Percentiles rank a stretch among this genome's conserved stretches.
These are phyloP conservation scores for Danionella dracula DNA, from an alignment of 2,797 vertebrate species.

Conservation along the genomic window DNA sequence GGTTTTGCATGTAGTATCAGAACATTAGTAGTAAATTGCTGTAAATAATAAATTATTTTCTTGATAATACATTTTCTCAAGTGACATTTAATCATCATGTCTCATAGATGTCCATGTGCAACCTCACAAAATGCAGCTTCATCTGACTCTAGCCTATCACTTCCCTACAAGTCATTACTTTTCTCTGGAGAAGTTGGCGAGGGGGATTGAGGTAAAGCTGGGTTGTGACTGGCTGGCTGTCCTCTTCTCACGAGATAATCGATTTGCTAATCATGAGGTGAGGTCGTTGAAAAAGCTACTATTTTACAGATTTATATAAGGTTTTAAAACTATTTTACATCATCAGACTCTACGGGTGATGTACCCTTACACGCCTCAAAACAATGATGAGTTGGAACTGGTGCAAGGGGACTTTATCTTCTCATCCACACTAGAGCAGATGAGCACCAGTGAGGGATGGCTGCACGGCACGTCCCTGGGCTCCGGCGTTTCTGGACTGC, in stretches of 20 bases:
- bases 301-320: no score
- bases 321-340: no score
- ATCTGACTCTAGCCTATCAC: constrained; percentile 94
- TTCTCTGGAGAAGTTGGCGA: constrained; percentile 86
- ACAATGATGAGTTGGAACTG: constrained; percentile 94
- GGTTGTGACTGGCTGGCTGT: constrained; percentile 92
- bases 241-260: constrained; percentile 91
- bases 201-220: constrained; percentile 80
- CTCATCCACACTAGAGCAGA: constrained; percentile 87
- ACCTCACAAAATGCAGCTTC: constrained; percentile 96
- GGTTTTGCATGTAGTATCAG: no score
- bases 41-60: no score
- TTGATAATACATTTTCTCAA: no score
- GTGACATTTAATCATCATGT: no score
- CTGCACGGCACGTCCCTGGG: constrained; percentile 85
- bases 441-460: constrained; percentile 92
- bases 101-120: constrained; percentile 85
- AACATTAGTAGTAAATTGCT: no score
- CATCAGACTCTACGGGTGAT: constrained; percentile 88
- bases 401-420: constrained; percentile 92
- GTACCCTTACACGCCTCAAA: constrained; percentile 94
- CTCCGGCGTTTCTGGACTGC: constrained; percentile 85
- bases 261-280: constrained; percentile 94
- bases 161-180: constrained; percentile 87
- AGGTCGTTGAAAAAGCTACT: constrained; percentile 24